Percentiles rank a stretch among this genome's conserved stretches.
Evolutionary conservation across 2,113 vertebrate genomes (phyloP).

Genomic region (Plestiodon gilberti): DNA sequence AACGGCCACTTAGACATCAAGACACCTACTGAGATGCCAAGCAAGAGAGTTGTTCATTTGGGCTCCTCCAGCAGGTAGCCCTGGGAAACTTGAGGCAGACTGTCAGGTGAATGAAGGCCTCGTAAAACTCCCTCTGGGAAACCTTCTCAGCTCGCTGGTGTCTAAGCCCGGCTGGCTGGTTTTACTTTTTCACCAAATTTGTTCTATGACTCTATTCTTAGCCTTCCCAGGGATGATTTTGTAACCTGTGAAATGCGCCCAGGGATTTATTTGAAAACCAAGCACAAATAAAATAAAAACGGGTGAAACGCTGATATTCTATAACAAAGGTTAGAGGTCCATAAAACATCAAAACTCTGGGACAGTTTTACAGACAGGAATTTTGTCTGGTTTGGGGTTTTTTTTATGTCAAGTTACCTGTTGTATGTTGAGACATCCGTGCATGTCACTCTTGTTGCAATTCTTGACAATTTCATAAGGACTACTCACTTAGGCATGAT

Average conservation of each 20-base stretch:
- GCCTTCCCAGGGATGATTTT: neutral
- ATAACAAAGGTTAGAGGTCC: constrained; percentile 75
- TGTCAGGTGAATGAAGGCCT: neutral
- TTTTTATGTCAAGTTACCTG: constrained; percentile 54
- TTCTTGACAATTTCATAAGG: constrained; percentile 52
- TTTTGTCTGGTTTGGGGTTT: constrained; percentile 29
- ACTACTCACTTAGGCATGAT: constrained; percentile 46
- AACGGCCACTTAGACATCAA: neutral
- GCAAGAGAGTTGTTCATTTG: neutral
- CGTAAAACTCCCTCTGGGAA: neutral
- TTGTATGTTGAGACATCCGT: constrained; percentile 56
- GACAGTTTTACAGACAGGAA: constrained; percentile 69
- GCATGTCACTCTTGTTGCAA: constrained; percentile 56
- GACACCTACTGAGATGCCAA: too few species aligned
- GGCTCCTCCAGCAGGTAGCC: too few species aligned
- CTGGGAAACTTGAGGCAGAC: neutral
- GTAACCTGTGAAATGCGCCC: neutral
- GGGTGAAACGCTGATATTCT: constrained; percentile 59
- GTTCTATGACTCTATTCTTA: neutral
- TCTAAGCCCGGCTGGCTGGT: neutral
- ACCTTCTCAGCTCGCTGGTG: neutral
- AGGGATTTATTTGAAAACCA: constrained; percentile 37
- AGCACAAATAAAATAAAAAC: constrained; percentile 27
- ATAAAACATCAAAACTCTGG: constrained; percentile 66
- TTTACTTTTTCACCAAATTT: neutral